Evolutionary conservation across 1,140 invertebrate genomes (phyloP), one percentile per base, ranked within the genome.

Genomic region (Aphelinus certus): DNA sequence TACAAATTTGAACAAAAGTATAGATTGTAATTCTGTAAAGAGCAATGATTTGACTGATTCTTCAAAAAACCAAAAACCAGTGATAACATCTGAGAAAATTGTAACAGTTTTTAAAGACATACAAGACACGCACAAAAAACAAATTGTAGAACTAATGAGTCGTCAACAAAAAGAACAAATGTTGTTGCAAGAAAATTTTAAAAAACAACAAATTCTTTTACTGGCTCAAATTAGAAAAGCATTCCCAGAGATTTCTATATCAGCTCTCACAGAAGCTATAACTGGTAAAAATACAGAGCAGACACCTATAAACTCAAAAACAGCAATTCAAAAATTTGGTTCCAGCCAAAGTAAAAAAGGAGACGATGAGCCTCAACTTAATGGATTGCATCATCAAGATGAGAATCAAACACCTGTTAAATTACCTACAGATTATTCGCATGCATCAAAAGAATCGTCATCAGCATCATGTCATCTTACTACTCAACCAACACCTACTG

Each of bases 91-190:
- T 5, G 84, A 87, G 5, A 87, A 86, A 78, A 79, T 88, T 46
- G 57, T 88, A 60, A 75, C 77, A n/a, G 80, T 88, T 48, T 87
- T 88, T 56, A 83, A 88, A 69, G 90, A 91, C 79, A 89, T 92
- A 76, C 89, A 92, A 79, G 89, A 90, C 61, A 87, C 90, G 71
- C 91, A 92, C 76, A 86, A 90, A n/a, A 85, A 86, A 48, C 88
- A 91, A 81, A 90, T 92, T 89, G 82, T 83, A 0, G 88, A 87
- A 55, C 77, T 92, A 61, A 83, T 91, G 3, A 87, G 88, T 65
- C 89, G 90, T 55, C 91, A 92, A 78, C 88, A 89, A 70, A 87
- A 85, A 7, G 91, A 92, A 77, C 90, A 91, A 77, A 79, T 87
- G 26, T 80, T 88, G 2, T 83, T 92, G 58, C 89, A 91, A 77